A percentile compares a stretch with the other conserved stretches of the same genome.
Conservation (phyloP, 2,888 invertebrate genomes). For the Aphrophora alni region DNA sequence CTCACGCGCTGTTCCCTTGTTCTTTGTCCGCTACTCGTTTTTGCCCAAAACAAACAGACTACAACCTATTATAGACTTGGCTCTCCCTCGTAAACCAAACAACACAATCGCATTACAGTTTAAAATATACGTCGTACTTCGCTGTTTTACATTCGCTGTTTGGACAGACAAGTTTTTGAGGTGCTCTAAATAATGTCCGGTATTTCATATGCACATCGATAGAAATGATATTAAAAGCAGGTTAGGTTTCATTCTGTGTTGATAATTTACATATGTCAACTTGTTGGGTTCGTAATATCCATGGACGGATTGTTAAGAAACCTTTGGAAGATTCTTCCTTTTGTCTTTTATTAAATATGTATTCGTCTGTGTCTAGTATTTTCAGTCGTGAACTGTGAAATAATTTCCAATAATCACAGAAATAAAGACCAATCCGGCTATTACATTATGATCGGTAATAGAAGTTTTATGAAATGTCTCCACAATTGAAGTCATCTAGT, state of each 20-base stretch:
- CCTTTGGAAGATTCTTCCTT: neutral
- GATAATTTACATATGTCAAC: conserved; percentile 3
- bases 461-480: too few relatives aligned
- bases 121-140: conserved; percentile 2
- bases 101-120: conserved; percentile 6
- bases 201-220: conserved; percentile 9
- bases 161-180: conserved; percentile 9
- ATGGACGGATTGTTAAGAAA: neutral
- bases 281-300: neutral
- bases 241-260: neutral
- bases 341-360: too few relatives aligned
- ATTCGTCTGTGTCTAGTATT: too few relatives aligned
- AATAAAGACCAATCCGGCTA: too few relatives aligned
- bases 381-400: too few relatives aligned
- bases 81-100: conserved; percentile 2
- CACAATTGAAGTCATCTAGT: too few relatives aligned
- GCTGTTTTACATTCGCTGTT: neutral
- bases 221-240: conserved; percentile 6
- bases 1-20: conserved; percentile 2
- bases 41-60: conserved; percentile 9
- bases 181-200: conserved; percentile 1
- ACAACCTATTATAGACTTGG: conserved; percentile 2
- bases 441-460: too few relatives aligned
- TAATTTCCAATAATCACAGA: too few relatives aligned
- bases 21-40: conserved; percentile 9